These are phyloP conservation scores for Hydractinia echinata DNA, from an alignment of 30 jellyfish, hydroid and myxozoan genomes.

Conservation along the genomic window DNA sequence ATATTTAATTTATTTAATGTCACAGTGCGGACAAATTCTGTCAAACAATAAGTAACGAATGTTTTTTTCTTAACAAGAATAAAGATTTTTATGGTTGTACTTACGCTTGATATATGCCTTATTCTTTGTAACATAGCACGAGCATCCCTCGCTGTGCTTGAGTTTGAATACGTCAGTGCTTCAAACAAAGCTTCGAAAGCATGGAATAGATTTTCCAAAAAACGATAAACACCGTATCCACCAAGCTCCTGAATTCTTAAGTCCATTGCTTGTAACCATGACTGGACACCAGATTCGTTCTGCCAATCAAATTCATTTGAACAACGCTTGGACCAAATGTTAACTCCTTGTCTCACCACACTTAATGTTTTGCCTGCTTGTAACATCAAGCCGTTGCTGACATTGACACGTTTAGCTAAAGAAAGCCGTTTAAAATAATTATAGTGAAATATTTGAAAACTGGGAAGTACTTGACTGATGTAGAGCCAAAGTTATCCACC, in stretches of 20 bases:
- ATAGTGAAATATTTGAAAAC: too few relatives aligned
- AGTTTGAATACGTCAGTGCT: conserved; percentile 82
- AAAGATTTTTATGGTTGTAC: conserved; percentile 67
- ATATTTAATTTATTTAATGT: neutral
- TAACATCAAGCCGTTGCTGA: neutral
- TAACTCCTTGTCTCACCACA: conserved; percentile 71
- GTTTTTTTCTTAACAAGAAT: neutral
- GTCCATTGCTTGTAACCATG: conserved; percentile 97
- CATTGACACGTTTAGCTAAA: conserved; percentile 44
- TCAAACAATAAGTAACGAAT: neutral
- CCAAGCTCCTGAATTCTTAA: conserved; percentile 97
- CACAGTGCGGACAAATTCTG: neutral
- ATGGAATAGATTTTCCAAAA: conserved; percentile 87
- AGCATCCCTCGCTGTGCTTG: conserved; percentile 79
- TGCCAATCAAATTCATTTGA: conserved; percentile 98
- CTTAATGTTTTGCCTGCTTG: conserved; percentile 31
- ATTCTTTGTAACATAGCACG: conserved; percentile 70
- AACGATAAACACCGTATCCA: conserved; percentile 94
- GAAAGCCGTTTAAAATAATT: neutral
- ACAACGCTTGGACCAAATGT: conserved; percentile 95
- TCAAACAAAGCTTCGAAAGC: conserved; percentile 98
- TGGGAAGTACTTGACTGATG: too few relatives aligned
- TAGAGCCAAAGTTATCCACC: too few relatives aligned
- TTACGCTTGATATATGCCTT: neutral
- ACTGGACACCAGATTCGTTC: conserved; percentile 83